Evolutionary conservation across 1,140 invertebrate species (phyloP).

Genomic region (Gonioctena quinquepunctata): DNA sequence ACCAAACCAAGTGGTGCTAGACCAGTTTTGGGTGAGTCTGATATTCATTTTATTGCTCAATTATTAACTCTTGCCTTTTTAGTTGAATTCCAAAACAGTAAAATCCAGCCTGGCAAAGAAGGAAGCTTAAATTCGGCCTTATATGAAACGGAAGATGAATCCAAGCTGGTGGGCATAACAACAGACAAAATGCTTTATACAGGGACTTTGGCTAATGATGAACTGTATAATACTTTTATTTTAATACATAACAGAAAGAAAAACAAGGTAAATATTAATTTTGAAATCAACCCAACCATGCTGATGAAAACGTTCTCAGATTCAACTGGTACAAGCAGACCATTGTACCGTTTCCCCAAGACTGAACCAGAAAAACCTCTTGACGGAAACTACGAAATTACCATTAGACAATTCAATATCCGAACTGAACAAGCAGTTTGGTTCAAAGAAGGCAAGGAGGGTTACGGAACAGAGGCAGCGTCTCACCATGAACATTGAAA

Average conservation of each 20-base stretch:
- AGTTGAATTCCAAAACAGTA: constrained; percentile 46
- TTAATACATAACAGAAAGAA: constrained; percentile 33
- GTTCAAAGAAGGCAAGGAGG: constrained; percentile 59
- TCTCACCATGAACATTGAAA: constrained; percentile 57
- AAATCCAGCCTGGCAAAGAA: constrained; percentile 30
- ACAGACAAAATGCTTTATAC: constrained; percentile 38
- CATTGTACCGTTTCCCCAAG: constrained; percentile 20
- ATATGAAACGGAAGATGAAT: constrained; percentile 29
- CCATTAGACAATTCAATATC: constrained; percentile 15
- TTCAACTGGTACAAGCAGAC: constrained; percentile 36
- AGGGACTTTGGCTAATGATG: constrained; percentile 30
- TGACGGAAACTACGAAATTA: not conserved
- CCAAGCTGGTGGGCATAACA: constrained; percentile 31
- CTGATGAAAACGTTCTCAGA: constrained; percentile 27
- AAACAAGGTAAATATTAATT: constrained; percentile 23
- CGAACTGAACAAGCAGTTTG: constrained; percentile 60
- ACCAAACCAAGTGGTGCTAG: constrained; percentile 7
- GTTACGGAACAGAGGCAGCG: constrained; percentile 58
- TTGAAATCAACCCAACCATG: not conserved
- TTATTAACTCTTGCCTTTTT: not conserved
- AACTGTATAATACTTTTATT: constrained; percentile 41
- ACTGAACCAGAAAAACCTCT: constrained; percentile 12
- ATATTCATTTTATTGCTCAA: not conserved
- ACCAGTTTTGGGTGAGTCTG: constrained; percentile 25
- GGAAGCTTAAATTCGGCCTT: constrained; percentile 24